Conservation (phyloP, 2,888 invertebrate species). For the Theretra japonica region DNA sequence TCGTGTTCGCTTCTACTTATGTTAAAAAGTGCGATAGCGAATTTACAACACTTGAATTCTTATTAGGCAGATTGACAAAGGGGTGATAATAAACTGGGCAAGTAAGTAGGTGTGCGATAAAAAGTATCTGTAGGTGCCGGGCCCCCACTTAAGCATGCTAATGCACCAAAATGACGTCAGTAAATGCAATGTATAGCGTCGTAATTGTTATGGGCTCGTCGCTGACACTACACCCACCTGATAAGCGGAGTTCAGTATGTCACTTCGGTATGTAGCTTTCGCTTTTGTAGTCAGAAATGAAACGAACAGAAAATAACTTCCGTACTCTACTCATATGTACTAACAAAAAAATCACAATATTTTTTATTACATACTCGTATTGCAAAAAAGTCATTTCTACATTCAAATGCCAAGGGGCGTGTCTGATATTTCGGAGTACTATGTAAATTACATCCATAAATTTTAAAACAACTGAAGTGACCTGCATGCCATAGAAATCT, state of each 20-base stretch:
- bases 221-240: slow-evolving; percentile 36
- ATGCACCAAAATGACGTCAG: slow-evolving; percentile 43
- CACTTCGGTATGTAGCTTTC: not conserved
- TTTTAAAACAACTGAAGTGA: too few species aligned
- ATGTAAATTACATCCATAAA: too few species aligned
- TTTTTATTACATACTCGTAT: too few species aligned
- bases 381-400: too few species aligned
- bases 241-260: not conserved
- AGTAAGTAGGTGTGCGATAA: slow-evolving; percentile 31
- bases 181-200: slow-evolving; percentile 40
- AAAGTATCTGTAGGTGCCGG: slow-evolving; percentile 29
- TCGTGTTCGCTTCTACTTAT: not conserved
- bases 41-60: slow-evolving; percentile 7
- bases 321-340: too few species aligned
- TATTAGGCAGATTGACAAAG: slow-evolving; percentile 29
- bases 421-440: too few species aligned
- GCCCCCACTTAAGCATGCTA: slow-evolving; percentile 36
- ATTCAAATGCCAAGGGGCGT: too few species aligned
- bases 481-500: too few species aligned
- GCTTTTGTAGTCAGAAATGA: not conserved
- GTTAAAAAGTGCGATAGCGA: not conserved
- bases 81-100: slow-evolving; percentile 29
- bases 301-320: too few species aligned
- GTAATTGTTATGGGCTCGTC: slow-evolving; percentile 50
- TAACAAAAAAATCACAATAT: too few species aligned